phyloP scores from a whole-genome alignment of 1,140 invertebrate species.

The Macrocentrus cingulum region DNA sequence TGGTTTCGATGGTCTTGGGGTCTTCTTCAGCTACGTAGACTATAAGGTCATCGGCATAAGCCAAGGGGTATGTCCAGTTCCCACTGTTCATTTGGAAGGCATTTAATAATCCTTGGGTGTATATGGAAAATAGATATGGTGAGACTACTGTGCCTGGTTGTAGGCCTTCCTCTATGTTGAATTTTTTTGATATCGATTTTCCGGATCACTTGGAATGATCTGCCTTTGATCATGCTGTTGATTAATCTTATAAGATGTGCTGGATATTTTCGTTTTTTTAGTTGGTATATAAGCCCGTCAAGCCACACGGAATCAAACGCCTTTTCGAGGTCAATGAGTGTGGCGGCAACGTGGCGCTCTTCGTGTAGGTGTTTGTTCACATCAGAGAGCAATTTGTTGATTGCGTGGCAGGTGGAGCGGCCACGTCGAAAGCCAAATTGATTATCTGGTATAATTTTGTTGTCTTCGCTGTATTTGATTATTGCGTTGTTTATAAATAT shows the following conservation, averaged over 20 bases:
- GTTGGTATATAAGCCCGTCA: constrained; percentile 1
- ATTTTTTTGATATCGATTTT: no score
- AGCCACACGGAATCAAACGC: constrained; percentile 15
- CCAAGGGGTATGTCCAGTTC: neutral
- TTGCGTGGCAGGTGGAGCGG: constrained; percentile 16
- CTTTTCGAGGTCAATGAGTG: constrained; percentile 9
- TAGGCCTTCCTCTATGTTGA: constrained; percentile 12
- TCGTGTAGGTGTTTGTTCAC: neutral
- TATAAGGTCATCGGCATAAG: constrained; percentile 21
- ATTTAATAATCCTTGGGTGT: constrained; percentile 13
- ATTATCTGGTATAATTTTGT: constrained; percentile 10
- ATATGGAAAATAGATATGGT: constrained; percentile 27
- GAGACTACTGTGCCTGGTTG: constrained; percentile 24
- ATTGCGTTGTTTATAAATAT: constrained; percentile 14
- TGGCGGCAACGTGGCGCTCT: constrained; percentile 3
- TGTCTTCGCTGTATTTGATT: neutral
- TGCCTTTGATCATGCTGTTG: neutral
- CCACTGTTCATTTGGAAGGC: constrained; percentile 9
- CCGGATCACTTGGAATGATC: no score
- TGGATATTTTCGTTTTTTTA: neutral
- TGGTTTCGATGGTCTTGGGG: neutral
- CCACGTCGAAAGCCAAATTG: constrained; percentile 17
- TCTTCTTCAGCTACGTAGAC: constrained; percentile 3
- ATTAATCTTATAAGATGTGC: neutral
- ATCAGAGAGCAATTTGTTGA: constrained; percentile 18